Percentiles rank a stretch among this genome's conserved stretches.
These are phyloP conservation scores for Eupithecia centaureata DNA, from an alignment of 2,888 invertebrate species.

Conservation along the genomic window DNA sequence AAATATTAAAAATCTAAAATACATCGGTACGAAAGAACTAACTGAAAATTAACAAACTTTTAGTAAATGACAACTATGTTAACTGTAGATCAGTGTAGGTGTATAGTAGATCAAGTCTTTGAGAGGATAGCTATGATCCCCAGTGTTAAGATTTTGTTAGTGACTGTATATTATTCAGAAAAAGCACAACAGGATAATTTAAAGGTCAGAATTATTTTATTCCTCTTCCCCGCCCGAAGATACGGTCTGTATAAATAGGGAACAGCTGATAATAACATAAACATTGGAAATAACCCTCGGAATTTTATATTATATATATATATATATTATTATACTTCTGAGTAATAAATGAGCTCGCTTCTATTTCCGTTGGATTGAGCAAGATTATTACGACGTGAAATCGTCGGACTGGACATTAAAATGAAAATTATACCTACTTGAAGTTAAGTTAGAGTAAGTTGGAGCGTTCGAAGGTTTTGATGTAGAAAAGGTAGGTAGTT, in stretches of 20 bases:
- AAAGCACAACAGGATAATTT: not conserved
- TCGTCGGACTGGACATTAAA: not conserved
- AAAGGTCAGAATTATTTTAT: not conserved
- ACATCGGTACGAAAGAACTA: no score
- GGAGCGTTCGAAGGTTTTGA: no score
- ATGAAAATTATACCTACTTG: not conserved
- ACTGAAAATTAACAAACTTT: not conserved
- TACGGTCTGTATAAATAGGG: constrained; percentile 13
- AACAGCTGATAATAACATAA: constrained; percentile 19
- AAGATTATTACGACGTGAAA: not conserved
- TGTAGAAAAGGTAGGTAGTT: not conserved
- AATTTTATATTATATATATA: no score
- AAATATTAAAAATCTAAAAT: not conserved
- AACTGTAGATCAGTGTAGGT: no score
- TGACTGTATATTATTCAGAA: not conserved
- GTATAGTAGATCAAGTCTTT: no score
- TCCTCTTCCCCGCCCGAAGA: constrained; percentile 3
- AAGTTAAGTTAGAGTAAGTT: no score
- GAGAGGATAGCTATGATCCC: no score
- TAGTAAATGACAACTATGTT: no score
- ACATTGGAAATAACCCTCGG: no score
- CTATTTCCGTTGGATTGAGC: constrained; percentile 12
- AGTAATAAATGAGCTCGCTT: constrained; percentile 15
- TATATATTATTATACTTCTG: constrained; percentile 16
- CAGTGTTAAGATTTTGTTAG: no score